Base-by-base conservation (phyloP, 2,113 vertebrate genomes). In the Aythya baeri region DNA sequence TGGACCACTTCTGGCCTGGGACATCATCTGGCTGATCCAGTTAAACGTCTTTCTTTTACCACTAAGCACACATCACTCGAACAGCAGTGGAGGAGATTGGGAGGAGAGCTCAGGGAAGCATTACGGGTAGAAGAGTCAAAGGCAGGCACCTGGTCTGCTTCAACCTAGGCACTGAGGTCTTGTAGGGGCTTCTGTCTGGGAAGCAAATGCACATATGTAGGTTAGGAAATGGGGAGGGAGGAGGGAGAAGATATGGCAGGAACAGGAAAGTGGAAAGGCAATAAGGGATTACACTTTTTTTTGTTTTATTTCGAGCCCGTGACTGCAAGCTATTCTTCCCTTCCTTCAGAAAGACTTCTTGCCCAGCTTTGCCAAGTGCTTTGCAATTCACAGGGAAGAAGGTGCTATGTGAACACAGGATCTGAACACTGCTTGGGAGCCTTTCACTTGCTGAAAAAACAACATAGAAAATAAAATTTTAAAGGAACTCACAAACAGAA, bases 291-390 rank as follows among this genome's bases (percentile, higher is more conserved):
- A 4, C 32, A 76, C 20, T 59, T 76, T 43, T 43, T 50, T 3
- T 5, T 7, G 43, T 10, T 34, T 11, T 17, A 3, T 54, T 81
- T 55, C 0, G 0, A 89, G 85, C 38, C 63, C 2, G 1, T 13
- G 55, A 3, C n/a, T 29, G 17, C 17, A 31, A 44, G 36, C 15
- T 77, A 89, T 23, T 49, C 54, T 14, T 50, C 72, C 13, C 36
- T 27, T 55, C 5, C 17, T 76, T n/a, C 50, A 22, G 6, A 66
- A 79, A 27, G 7, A 11, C 8, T 83, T 18, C 73, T 76, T 9
- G 17, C 5, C 36, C 57, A 17, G 55, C 62, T 73, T 32, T 65
- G 49, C 72, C 26, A 29, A 32, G 29, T 49, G 73, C 44, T 93
- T 61, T 61, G 72, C 43, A 46, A 6, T 63, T 29, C 44, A 27